phyloP scores from a whole-genome alignment of 2,888 invertebrate genomes.

The Baronia brevicornis region DNA sequence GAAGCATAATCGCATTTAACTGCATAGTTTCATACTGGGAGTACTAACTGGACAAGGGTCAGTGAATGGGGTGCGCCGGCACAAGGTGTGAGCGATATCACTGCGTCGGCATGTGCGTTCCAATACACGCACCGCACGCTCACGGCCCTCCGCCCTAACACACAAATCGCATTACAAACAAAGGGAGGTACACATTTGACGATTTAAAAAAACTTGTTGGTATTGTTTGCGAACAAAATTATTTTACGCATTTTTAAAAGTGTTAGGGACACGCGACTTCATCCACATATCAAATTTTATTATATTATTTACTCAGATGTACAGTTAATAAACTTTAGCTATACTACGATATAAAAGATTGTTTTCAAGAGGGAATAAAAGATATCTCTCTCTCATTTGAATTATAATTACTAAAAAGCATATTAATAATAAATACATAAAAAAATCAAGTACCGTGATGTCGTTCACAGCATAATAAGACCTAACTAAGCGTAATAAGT shows the following conservation, averaged over 20 bases:
- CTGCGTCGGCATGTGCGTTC: conserved; percentile 60
- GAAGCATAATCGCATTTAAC: conserved; percentile 23
- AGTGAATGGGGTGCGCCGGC: conserved; percentile 48
- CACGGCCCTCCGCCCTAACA: conserved; percentile 35
- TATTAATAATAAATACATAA: too few species aligned
- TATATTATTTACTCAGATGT: too few species aligned
- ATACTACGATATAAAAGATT: too few species aligned
- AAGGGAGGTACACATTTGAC: conserved; percentile 31
- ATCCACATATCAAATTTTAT: too few species aligned
- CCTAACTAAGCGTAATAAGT: too few species aligned
- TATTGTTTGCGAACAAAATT: conserved; percentile 4
- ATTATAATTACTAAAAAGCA: too few species aligned
- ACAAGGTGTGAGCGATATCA: conserved; percentile 73
- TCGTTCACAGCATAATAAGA: too few species aligned
- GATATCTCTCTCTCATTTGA: too few species aligned
- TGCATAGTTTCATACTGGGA: conserved; percentile 27
- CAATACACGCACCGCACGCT: conserved; percentile 52
- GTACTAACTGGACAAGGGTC: conserved; percentile 43
- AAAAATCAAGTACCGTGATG: too few species aligned
- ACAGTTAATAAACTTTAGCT: too few species aligned
- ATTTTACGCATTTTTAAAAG: conserved; percentile 4
- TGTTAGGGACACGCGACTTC: too few species aligned
- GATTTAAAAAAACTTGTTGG: conserved; percentile 7
- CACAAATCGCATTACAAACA: conserved; percentile 47
- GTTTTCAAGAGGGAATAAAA: too few species aligned